Conservation (phyloP, 2,113 vertebrate genomes). For the Poeciliopsis turrubarensis region DNA sequence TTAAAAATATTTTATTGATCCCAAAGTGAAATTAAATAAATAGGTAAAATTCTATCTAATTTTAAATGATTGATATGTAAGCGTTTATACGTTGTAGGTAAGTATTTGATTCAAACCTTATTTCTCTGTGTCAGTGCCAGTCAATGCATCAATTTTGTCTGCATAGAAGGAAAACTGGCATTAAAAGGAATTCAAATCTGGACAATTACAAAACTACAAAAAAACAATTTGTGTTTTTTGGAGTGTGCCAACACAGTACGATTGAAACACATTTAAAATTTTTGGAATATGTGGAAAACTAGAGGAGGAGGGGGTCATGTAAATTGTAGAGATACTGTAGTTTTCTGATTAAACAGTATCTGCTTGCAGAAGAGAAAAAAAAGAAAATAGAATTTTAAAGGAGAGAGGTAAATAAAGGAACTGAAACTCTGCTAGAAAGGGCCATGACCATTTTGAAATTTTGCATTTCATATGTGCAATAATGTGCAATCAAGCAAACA, state of each 20-base stretch:
- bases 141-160: slow-evolving; percentile 10
- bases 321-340: not conserved
- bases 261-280: slow-evolving; percentile 19
- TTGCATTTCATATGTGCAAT: slow-evolving; percentile 46
- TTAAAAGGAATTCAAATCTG: slow-evolving; percentile 14
- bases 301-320: not conserved
- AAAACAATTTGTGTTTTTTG: not conserved
- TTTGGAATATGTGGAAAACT: slow-evolving; percentile 26
- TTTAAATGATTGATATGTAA: not conserved
- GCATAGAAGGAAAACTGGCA: slow-evolving; percentile 19
- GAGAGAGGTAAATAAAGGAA: not conserved
- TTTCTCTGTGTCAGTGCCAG: slow-evolving; percentile 17
- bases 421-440: not conserved
- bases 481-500: slow-evolving; percentile 65
- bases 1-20: too few species aligned
- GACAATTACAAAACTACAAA: not conserved
- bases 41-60: not conserved
- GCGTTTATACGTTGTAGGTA: not conserved
- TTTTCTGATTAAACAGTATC: slow-evolving; percentile 13
- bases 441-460: not conserved
- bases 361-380: not conserved
- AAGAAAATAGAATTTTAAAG: not conserved
- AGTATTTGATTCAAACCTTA: not conserved
- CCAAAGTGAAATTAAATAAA: too few species aligned
- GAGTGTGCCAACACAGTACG: not conserved